Evolutionary conservation across 2,113 vertebrate species (phyloP).

Genomic region (Sturnus vulgaris): DNA sequence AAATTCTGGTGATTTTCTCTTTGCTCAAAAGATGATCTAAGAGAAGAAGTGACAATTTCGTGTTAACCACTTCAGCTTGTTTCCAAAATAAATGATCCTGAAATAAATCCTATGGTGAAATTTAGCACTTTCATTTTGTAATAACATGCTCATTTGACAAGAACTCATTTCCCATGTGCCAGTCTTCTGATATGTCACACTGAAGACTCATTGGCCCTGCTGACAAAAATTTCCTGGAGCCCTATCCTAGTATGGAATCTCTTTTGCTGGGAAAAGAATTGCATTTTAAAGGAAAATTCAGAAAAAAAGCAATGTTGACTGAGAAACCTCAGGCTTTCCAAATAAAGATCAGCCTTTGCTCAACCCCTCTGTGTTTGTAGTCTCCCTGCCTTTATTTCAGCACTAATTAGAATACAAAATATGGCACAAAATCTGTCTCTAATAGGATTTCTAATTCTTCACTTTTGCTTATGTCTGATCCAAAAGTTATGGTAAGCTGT

Average conservation of each 20-base stretch:
- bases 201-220: not conserved
- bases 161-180: not conserved
- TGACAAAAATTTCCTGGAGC: not conserved
- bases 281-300: not conserved
- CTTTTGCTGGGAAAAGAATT: not conserved
- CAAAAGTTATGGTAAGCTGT: not conserved
- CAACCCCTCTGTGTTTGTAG: not conserved
- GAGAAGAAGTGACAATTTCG: not conserved
- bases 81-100: not conserved
- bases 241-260: not conserved
- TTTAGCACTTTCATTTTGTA: not conserved
- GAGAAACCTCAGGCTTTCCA: not conserved
- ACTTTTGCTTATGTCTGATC: not conserved
- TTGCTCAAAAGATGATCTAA: not conserved
- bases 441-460: not conserved
- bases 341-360: not conserved
- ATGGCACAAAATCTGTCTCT: not conserved
- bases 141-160: constrained; percentile 7
- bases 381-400: not conserved
- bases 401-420: not conserved
- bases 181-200: not conserved
- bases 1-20: not conserved
- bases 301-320: not conserved
- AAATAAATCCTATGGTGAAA: not conserved
- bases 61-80: not conserved